These are phyloP conservation scores for Tragulus kanchil DNA, from an alignment of 2,113 vertebrate species.

Conservation along the genomic window DNA sequence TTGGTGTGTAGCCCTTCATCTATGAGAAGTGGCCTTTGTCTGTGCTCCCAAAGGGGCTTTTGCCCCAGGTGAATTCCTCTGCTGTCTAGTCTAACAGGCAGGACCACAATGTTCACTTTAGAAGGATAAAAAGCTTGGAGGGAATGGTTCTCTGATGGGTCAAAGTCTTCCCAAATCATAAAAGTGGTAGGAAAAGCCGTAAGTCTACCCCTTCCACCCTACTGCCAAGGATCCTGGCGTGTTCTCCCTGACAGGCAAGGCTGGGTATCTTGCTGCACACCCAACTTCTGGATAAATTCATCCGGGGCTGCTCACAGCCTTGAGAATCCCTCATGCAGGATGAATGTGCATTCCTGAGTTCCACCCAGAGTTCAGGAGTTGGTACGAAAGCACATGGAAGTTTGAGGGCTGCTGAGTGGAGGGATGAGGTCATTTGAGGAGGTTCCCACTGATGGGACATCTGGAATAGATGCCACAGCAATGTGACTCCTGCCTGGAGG, in stretches of 20 bases:
- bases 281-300: not conserved
- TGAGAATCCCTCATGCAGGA: accelerated
- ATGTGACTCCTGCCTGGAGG: not conserved
- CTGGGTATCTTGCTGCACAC: not conserved
- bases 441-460: not conserved
- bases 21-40: accelerated
- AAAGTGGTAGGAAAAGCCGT: not conserved
- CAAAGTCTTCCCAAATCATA: not conserved
- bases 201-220: not conserved
- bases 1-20: accelerated
- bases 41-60: not conserved
- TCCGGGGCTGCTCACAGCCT: accelerated
- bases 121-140: not conserved
- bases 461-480: not conserved
- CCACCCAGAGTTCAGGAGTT: not conserved
- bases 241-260: not conserved
- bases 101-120: not conserved
- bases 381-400: not conserved
- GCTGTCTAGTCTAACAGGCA: not conserved
- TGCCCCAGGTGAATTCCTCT: not conserved
- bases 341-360: not conserved
- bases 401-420: not conserved
- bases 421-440: not conserved
- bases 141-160: not conserved
- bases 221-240: accelerated